Base-by-base conservation (phyloP, 2,113 vertebrate genomes). In the Mustela nigripes region DNA sequence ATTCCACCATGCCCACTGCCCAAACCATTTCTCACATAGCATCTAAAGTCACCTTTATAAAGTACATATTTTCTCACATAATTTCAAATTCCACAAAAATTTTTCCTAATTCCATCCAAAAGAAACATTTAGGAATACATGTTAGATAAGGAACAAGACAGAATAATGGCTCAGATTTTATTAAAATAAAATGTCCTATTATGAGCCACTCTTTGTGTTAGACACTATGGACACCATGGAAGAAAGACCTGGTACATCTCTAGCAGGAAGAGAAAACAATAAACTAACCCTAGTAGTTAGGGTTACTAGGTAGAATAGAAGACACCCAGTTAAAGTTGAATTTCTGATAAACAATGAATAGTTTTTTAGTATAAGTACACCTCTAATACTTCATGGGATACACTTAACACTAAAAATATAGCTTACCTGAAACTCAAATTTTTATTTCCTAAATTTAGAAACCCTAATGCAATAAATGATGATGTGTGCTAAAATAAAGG, bases 11-110 rank as follows among this genome's bases (percentile, higher is more conserved):
- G 31, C 79, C 22, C 5, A 79, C 39, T 53, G 83, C 60, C 28
- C 56, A 86, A 94, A 31, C 28, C 28, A 82, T 86, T 76, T 71
- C 67, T 56, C 53, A 76, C 15, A 18, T 81, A 71, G 33, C n/a
- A 73, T 26, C 65, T 80, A 91, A 62, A 97, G 7, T 86, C 80
- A 81, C 14, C n/a, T 58, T 92, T 56, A 79, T 65, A 83, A 92
- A 63, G 79, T 28, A 83, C 3, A 19, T 65, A n/a, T 81, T 7
- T 69, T 83, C 36, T 7, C 18, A 73, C 31, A 22, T 71, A 50
- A 85, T 65, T 67, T 65, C 28, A 91, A 91, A 85, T 39, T 48
- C 22, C 71, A 95, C 50, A 96, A 53, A 90, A 85, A 63, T 42
- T 4, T 87, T 65, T 78, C 71, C n/a, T 69, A 31, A 81, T 67